Base-by-base conservation (phyloP, 1,140 invertebrate species). In the Drosophila pseudoobscura region DNA sequence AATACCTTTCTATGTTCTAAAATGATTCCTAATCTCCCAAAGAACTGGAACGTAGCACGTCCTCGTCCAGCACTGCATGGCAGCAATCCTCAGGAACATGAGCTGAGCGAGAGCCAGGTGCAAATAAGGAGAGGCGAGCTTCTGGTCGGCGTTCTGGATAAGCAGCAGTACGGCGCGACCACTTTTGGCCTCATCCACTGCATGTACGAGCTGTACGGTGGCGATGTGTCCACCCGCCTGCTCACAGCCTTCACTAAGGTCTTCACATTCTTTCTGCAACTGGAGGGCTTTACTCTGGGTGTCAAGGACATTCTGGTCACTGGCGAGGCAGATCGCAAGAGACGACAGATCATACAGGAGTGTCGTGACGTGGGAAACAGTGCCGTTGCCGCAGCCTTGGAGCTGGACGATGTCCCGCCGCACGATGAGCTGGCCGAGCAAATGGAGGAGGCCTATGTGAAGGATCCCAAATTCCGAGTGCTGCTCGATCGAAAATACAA, bases 191-290 rank as follows among this genome's bases (percentile, higher is more conserved):
- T 99, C 9, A 94, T 99, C 15, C 98, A 99, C 90, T 96, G 96
- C 73, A 95, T 98, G 91, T 98, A 96, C 92, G 98, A 99, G 93
- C 91, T 99, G 7, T 99, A 99, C 92, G 98, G 99, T 4, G 97
- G 97, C 26, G 92, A 94, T 49, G 95, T 95, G 62, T 97, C 98
- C 2, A 95, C 95, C 31, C 93, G 94, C 39, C 91, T 99, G 39
- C 91, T 99, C 4, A 98, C 96, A 63, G 95, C 97, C 15, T 96
- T 99, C 76, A 96, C 97, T 0, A 96, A 97, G 92, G 92, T 99
- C 0, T 99, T 99, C 89, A 98, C 97, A 44, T 94, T 94, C 56
- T 99, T 96, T 92, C 93, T 99, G 2, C 98, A 99, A 93, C 94
- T 94, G 87, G 94, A 96, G 74, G 98, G 98, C 2, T 99, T 99